Evolutionary conservation across 1,140 invertebrate genomes (phyloP), one percentile per base, ranked within the genome.

Genomic region (Carposina sasakii): DNA sequence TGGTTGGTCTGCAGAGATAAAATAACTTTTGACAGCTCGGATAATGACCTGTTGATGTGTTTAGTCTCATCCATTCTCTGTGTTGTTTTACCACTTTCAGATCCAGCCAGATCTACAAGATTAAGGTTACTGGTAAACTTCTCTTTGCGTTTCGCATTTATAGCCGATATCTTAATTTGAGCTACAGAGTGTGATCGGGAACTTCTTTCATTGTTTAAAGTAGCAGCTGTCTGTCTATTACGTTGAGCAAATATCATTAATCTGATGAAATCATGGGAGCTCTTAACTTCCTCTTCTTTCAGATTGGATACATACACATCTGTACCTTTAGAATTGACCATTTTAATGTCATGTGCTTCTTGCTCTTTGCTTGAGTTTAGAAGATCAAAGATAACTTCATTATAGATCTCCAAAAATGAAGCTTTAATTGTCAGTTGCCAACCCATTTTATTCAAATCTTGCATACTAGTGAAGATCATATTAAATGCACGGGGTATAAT

Each of bases 31-130:
- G 94, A 93, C 4, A 98, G 86, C 71, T 94, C 92, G 0, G 93
- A 92, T 10, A 98, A 79, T 22, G 94, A 96, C 58, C 92, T 94
- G 68, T 98, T 97, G 31, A 97, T 97, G 60, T 92, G 93, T 73
- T 95, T 94, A 0, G 95, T 96, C 86, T 97, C 96, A 47, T 90
- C 90, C 65, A 96, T 89, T 58, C 95, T 87, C 68, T 91, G 87
- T 45, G 94, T 93, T 1, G 92, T 94, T 76, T 96, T 97, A 0
- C 93, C 90, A 64, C 94, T 91, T 75, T 98, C 96, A 21, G 94
- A 96, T n/a, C 96, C 96, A 36, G 96, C 96, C 54, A 98, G 86
- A 76, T 98, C 96, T 1, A 98, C 94, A 41, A 98, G 85, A 87
- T 95, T 96, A 13, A 96, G 85, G 39, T 90, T 90, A 33, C 91